phyloP scores from a whole-genome alignment of 2,113 vertebrate genomes.

The Oncorhynchus mykiss region DNA sequence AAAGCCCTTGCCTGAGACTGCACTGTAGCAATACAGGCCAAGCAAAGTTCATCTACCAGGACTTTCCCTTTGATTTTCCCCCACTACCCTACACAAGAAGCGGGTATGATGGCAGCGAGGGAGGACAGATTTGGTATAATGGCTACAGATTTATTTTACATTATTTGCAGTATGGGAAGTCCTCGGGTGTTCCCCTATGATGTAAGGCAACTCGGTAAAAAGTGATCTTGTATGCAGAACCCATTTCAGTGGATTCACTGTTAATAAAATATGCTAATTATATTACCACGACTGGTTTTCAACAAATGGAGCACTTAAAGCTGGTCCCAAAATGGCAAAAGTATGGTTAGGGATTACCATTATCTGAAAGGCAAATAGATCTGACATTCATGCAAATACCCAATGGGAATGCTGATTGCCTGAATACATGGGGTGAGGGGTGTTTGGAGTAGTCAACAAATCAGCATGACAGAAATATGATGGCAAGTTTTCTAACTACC shows the following conservation, averaged over 20 bases:
- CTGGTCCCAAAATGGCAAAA: constrained; percentile 37
- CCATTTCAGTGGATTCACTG: constrained; percentile 16
- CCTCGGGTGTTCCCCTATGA: constrained; percentile 25
- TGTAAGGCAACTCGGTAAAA: constrained; percentile 27
- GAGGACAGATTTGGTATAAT: constrained; percentile 44
- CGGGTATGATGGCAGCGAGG: constrained; percentile 21
- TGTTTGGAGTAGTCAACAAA: too few relatives aligned
- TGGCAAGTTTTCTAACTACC: too few relatives aligned
- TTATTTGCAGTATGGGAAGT: constrained; percentile 53
- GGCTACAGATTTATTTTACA: constrained; percentile 42
- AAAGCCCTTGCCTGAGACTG: constrained; percentile 18
- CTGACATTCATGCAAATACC: constrained; percentile 30
- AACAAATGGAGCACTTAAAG: constrained; percentile 25
- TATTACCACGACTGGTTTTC: constrained; percentile 19
- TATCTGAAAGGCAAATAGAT: constrained; percentile 39
- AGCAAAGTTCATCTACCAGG: constrained; percentile 19
- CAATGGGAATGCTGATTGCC: not conserved
- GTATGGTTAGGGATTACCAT: constrained; percentile 32
- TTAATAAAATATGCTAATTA: constrained; percentile 63
- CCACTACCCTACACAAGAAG: constrained; percentile 22
- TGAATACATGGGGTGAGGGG: too few relatives aligned
- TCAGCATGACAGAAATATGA: too few relatives aligned
- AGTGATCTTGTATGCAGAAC: constrained; percentile 34
- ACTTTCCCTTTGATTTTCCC: constrained; percentile 3
- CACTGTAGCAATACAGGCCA: constrained; percentile 16